Evolutionary conservation across 2,797 vertebrate genomes (phyloP).

Genomic region (Numenius phaeopus): DNA sequence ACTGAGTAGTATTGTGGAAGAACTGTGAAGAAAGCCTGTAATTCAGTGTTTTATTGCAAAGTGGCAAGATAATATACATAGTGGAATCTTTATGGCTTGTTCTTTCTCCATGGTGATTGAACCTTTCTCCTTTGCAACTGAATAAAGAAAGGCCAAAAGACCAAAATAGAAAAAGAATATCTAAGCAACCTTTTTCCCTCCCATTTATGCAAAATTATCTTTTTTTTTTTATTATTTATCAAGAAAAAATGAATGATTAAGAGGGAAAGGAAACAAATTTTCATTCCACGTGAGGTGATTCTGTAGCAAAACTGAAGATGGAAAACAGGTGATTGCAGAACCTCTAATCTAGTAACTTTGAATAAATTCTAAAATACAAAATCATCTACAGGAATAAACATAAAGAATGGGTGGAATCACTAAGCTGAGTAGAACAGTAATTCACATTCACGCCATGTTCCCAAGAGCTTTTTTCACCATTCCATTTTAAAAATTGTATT

Average conservation of each 20-base stretch:
- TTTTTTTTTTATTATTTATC: background rate
- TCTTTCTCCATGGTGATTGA: background rate
- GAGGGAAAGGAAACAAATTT: background rate
- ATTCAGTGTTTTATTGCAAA: background rate
- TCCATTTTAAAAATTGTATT: background rate
- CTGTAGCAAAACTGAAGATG: background rate
- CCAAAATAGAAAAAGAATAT: background rate
- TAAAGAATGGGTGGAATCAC: background rate
- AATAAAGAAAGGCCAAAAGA: background rate
- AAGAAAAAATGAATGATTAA: background rate
- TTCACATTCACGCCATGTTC: background rate
- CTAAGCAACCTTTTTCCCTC: rapidly evolving
- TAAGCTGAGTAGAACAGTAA: background rate
- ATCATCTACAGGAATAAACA: background rate
- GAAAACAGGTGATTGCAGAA: background rate
- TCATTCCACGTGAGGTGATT: background rate
- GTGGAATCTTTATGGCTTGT: background rate
- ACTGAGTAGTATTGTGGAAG: background rate
- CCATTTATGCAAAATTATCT: background rate
- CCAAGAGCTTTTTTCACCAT: background rate
- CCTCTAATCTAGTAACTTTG: background rate
- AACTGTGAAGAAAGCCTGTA: background rate
- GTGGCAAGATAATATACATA: rapidly evolving
- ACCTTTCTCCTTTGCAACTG: background rate
- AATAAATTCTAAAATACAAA: background rate